Evolutionary conservation across 2,113 vertebrate species (phyloP).

Genomic region (Syngnathoides biaculeatus): DNA sequence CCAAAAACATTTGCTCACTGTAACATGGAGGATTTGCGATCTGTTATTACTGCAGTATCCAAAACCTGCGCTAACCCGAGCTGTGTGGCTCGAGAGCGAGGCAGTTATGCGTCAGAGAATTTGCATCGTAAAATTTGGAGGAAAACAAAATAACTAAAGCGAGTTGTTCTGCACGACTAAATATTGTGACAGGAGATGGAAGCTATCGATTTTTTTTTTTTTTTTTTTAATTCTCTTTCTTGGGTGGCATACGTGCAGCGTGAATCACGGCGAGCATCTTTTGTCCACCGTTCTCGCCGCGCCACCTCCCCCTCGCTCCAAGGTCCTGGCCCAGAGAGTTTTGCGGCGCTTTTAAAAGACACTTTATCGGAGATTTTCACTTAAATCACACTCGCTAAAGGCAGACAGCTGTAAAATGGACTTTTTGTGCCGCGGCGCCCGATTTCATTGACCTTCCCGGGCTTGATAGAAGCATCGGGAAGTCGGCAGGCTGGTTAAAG

Average conservation of each 20-base stretch:
- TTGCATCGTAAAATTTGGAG: not conserved
- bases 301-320: conserved; percentile 1
- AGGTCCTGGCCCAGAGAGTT: conserved; percentile 5
- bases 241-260: not conserved
- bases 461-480: conserved; percentile 31
- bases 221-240: not conserved
- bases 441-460: conserved; percentile 51
- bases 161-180: not conserved
- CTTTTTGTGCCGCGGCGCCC: conserved; percentile 27
- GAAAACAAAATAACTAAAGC: no score
- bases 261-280: not conserved
- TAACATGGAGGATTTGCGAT: not conserved
- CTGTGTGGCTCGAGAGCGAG: not conserved
- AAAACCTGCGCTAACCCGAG: not conserved
- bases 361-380: conserved; percentile 30
- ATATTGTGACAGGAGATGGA: not conserved
- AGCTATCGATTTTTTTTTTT: not conserved
- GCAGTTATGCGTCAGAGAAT: not conserved
- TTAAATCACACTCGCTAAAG: conserved; percentile 36
- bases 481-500: conserved; percentile 20
- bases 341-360: conserved; percentile 12
- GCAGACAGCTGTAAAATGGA: conserved; percentile 40
- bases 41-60: no score
- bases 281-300: not conserved
- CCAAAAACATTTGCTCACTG: not conserved